These are phyloP conservation scores for Xylota sylvarum DNA, from an alignment of 2,888 invertebrate genomes.

Conservation along the genomic window DNA sequence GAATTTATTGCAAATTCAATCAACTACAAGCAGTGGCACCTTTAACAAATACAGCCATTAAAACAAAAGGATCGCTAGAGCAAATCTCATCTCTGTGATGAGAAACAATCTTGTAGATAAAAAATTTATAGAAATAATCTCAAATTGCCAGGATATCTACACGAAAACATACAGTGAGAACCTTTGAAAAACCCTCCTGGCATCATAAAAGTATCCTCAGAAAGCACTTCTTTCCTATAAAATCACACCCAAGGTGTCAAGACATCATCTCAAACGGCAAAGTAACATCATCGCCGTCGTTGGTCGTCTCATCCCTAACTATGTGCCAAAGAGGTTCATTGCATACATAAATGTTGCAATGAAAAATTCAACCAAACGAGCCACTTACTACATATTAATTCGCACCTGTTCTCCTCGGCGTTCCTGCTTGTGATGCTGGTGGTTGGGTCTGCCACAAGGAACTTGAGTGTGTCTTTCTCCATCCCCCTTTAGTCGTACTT, in stretches of 20 bases:
- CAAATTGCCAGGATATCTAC: conserved; percentile 32
- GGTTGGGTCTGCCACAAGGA: conserved; percentile 12
- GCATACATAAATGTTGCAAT: conserved; percentile 75
- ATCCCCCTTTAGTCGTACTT: conserved; percentile 43
- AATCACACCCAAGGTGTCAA: conserved; percentile 74
- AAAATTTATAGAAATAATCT: conserved; percentile 35
- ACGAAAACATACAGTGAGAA: conserved; percentile 4
- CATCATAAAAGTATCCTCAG: conserved; percentile 37
- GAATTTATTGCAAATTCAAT: background rate
- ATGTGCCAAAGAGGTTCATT: conserved; percentile 76
- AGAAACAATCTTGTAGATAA: conserved; percentile 26
- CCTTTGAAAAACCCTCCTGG: conserved; percentile 23
- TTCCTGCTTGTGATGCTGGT: conserved; percentile 28
- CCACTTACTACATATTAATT: conserved; percentile 76
- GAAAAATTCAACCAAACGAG: conserved; percentile 76
- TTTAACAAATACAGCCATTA: background rate
- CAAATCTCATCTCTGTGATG: conserved; percentile 24
- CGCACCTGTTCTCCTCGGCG: conserved; percentile 69
- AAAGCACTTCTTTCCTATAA: conserved; percentile 47
- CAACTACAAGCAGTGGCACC: background rate
- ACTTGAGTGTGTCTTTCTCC: conserved; percentile 26
- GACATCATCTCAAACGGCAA: conserved; percentile 57
- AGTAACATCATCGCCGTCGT: conserved; percentile 59
- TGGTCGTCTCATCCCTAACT: conserved; percentile 54
- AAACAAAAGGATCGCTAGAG: background rate